Base-by-base conservation (phyloP, 1,140 invertebrate species). In the Panagrolaimus sp. region DNA sequence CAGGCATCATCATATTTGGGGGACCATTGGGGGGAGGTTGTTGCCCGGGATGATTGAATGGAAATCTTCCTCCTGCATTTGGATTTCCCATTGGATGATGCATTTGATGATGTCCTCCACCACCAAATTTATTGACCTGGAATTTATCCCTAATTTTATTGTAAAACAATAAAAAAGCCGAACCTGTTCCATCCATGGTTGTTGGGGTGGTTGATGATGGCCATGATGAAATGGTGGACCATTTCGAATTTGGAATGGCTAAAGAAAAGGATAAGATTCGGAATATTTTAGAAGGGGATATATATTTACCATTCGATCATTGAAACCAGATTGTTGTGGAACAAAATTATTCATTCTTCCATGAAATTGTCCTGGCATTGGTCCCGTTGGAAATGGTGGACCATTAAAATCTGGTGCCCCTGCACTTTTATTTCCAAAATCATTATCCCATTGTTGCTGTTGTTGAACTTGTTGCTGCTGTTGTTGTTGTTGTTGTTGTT, bases 151-250 rank as follows among this genome's bases (percentile, higher is more conserved):
- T n/a, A n/a, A n/a, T n/a, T n/a, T n/a, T n/a, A n/a, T n/a, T n/a
- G n/a, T n/a, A n/a, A n/a, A n/a, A n/a, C n/a, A n/a, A n/a, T n/a
- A n/a, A n/a, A n/a, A n/a, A n/a, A n/a, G n/a, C n/a, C n/a, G n/a
- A n/a, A n/a, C n/a, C n/a, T n/a, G n/a, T n/a, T 58, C 28, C 52
- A 58, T 58, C 52, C 52, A 58, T 21, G 52, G 52, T 28, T 58
- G 52, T 58, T 58, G 52, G 12, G 21, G 52, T 0, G 52, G 52
- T 5, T 58, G 52, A 28, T 28, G 52, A 58, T 58, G 52, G 52
- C 52, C 52, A 5, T 58, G 52, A 14, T 21, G 28, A 28, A 58
- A 58, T 12, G 15, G 52, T 26, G 52, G 52, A 28, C 52, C 52
- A 58, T 58, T 58, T 21, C 28, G 52, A 21, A 58, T 58, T 26